phyloP scores from a whole-genome alignment of 2,797 vertebrate species.

The Aldrovandia affinis region DNA sequence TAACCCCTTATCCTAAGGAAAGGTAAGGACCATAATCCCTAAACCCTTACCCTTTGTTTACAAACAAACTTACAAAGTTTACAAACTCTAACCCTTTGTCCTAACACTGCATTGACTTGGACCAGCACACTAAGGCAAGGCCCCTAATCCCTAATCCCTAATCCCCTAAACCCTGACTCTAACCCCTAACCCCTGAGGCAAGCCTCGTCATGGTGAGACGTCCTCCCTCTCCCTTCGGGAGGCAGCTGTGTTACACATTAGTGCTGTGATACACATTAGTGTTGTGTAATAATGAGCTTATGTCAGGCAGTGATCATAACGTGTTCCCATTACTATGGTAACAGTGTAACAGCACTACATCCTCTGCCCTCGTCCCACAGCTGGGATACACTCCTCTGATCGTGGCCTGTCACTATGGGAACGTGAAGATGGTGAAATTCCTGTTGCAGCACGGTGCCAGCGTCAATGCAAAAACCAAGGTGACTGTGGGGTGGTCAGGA shows the following conservation, averaged over 20 bases:
- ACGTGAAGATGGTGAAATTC: conserved; percentile 94
- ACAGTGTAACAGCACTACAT: background rate
- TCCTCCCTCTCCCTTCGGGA: too few relatives aligned
- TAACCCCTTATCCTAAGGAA: too few relatives aligned
- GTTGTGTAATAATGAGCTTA: background rate
- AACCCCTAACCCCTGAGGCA: background rate
- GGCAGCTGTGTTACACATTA: too few relatives aligned
- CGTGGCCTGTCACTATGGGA: conserved; percentile 97
- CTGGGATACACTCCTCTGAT: conserved; percentile 95
- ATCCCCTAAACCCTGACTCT: background rate
- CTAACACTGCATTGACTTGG: too few relatives aligned
- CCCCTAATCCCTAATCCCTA: background rate
- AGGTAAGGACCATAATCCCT: too few relatives aligned
- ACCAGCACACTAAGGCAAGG: too few relatives aligned
- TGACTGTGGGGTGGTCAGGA: conserved; percentile 53
- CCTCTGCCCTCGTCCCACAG: conserved; percentile 61
- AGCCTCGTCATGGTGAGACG: too few relatives aligned
- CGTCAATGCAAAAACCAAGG: conserved; percentile 90
- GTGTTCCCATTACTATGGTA: background rate
- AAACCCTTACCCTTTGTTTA: too few relatives aligned
- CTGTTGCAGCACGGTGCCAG: conserved; percentile 88
- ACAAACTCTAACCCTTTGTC: too few relatives aligned
- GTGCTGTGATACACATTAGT: too few relatives aligned
- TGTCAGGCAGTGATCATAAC: background rate
- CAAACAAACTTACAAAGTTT: too few relatives aligned